These are phyloP conservation scores for Halcyon malimbica DNA, from an alignment of 2,113 vertebrate species.

Conservation along the genomic window DNA sequence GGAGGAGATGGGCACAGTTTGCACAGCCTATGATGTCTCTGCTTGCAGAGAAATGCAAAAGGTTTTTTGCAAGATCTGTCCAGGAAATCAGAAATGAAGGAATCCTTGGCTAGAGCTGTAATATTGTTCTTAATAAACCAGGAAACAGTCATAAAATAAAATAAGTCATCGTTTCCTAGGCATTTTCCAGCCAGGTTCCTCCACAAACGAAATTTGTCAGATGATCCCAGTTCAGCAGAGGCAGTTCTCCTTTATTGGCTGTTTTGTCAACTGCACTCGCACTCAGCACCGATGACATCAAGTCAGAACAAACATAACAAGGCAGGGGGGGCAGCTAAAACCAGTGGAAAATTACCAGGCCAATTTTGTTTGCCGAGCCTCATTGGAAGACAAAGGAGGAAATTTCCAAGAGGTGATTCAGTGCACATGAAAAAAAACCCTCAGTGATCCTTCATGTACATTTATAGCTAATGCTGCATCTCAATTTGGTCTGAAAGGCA, in stretches of 20 bases:
- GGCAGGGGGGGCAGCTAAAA: neutral
- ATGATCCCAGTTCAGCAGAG: neutral
- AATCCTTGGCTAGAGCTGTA: neutral
- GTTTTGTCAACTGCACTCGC: neutral
- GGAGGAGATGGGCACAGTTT: neutral
- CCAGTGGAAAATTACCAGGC: neutral
- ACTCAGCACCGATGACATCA: neutral
- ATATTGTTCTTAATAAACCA: neutral
- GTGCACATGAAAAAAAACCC: neutral
- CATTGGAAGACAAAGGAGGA: neutral
- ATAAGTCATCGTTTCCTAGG: neutral
- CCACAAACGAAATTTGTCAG: neutral
- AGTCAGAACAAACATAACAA: neutral
- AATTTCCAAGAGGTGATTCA: neutral
- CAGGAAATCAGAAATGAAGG: neutral
- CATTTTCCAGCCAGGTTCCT: neutral
- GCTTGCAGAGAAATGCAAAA: neutral
- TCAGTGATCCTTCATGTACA: neutral
- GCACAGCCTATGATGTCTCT: neutral
- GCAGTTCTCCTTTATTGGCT: neutral
- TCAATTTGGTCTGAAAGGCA: neutral
- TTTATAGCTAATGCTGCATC: neutral
- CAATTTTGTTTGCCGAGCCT: slow-evolving; percentile 3
- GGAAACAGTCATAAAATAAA: neutral
- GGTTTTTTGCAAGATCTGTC: neutral